phyloP scores from a whole-genome alignment of 2,888 invertebrate genomes.

The Ichneumoninae sp. region DNA sequence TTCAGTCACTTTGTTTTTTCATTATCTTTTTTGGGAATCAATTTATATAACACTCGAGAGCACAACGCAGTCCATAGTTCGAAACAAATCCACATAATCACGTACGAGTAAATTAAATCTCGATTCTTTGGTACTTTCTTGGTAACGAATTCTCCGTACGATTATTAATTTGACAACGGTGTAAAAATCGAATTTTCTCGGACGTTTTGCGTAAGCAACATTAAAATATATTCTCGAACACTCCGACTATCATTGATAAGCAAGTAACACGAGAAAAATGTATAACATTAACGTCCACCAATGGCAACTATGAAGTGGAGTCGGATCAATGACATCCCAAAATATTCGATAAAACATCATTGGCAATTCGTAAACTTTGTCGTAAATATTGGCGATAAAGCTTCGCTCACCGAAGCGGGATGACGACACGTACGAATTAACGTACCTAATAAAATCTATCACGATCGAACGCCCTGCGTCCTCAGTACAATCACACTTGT shows the following conservation, averaged over 20 bases:
- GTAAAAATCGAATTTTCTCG: no score
- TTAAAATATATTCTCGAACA: background rate
- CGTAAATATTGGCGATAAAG: slow-evolving; percentile 9
- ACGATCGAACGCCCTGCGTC: slow-evolving; percentile 51
- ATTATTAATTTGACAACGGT: no score
- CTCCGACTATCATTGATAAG: background rate
- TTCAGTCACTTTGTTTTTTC: no score
- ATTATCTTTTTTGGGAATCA: no score
- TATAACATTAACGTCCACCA: background rate
- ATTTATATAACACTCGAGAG: no score
- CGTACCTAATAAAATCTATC: slow-evolving; percentile 5
- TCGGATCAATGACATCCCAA: background rate
- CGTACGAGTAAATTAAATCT: no score
- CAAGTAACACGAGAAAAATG: background rate
- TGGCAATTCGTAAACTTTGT: background rate
- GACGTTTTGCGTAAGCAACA: no score
- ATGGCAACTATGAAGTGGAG: background rate
- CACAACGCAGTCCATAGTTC: no score
- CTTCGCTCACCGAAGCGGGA: background rate
- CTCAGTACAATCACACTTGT: slow-evolving; percentile 40
- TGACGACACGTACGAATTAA: background rate
- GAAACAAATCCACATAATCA: no score
- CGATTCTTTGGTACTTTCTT: background rate
- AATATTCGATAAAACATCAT: slow-evolving; percentile 11
- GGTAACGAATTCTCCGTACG: background rate